These are phyloP conservation scores for Thamnophis elegans DNA, from an alignment of 2,797 vertebrate genomes.

Conservation along the genomic window DNA sequence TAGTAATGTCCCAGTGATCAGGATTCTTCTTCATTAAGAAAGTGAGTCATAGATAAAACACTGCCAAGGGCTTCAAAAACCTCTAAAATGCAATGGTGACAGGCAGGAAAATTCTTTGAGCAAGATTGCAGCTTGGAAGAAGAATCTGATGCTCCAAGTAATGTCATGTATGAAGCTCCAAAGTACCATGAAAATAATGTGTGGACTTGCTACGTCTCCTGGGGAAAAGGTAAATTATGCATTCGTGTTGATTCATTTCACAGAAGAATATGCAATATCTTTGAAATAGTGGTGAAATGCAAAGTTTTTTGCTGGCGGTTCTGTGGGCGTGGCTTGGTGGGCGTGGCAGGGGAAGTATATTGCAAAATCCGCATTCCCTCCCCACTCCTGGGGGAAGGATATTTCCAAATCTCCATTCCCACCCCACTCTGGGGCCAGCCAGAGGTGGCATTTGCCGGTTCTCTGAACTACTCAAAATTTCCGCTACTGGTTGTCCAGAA, in stretches of 20 bases:
- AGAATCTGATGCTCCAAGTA: background rate
- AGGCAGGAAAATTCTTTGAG: background rate
- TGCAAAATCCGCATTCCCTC: no score
- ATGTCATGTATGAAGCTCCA: background rate
- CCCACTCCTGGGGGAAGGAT: no score
- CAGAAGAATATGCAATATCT: background rate
- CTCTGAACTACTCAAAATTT: no score
- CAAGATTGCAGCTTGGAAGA: background rate
- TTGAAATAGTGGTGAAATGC: background rate
- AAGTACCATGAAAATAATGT: background rate
- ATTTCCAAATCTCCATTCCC: no score
- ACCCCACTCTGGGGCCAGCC: no score
- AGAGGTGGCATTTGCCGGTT: no score
- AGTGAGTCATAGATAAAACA: background rate
- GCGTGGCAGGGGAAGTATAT: no score
- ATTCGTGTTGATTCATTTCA: background rate
- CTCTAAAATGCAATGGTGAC: background rate
- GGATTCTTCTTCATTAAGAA: background rate
- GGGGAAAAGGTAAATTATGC: background rate
- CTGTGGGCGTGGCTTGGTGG: no score
- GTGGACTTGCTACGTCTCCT: background rate
- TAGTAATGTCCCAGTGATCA: background rate
- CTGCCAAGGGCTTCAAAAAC: background rate
- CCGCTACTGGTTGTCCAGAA: no score
- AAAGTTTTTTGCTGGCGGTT: no score